Conservation (phyloP, 2,888 invertebrate species). For the Blomia tropicalis region DNA sequence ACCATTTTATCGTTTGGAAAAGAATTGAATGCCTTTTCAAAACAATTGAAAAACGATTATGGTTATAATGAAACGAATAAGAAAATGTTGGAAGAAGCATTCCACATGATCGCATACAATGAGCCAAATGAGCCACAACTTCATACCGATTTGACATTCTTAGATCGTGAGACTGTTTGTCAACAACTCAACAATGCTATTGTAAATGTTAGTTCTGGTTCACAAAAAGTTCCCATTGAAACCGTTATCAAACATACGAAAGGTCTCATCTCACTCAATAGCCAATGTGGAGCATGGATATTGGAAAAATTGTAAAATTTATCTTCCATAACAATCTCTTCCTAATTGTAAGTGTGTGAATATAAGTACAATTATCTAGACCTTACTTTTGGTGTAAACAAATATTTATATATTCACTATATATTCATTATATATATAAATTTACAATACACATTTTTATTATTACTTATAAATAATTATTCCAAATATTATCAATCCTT, state of each 20-base stretch:
- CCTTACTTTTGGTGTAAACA: too few relatives aligned
- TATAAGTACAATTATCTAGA: background rate
- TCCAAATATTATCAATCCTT: too few relatives aligned
- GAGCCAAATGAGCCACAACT: slow-evolving; percentile 95
- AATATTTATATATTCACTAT: too few relatives aligned
- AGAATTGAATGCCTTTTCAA: slow-evolving; percentile 79
- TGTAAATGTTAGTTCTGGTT: slow-evolving; percentile 29
- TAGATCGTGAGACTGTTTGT: slow-evolving; percentile 82
- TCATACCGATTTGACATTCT: slow-evolving; percentile 86
- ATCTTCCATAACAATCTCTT: background rate
- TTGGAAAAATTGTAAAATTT: slow-evolving; percentile 21
- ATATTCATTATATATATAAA: too few relatives aligned
- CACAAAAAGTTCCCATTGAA: slow-evolving; percentile 62
- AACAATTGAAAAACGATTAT: slow-evolving; percentile 60
- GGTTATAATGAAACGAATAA: slow-evolving; percentile 65
- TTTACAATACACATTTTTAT: too few relatives aligned
- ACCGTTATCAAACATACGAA: slow-evolving; percentile 76
- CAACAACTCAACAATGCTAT: slow-evolving; percentile 93
- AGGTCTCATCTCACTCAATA: slow-evolving; percentile 56
- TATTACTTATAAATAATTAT: background rate
- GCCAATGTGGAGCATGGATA: slow-evolving; percentile 26
- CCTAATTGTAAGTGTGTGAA: background rate
- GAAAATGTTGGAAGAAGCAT: slow-evolving; percentile 89
- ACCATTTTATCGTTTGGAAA: slow-evolving; percentile 57
- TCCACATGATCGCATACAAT: slow-evolving; percentile 89